Percentiles rank a stretch among this genome's conserved stretches.
These are phyloP conservation scores for Hyppa rectilinea DNA, from an alignment of 2,888 invertebrate genomes.

Conservation along the genomic window DNA sequence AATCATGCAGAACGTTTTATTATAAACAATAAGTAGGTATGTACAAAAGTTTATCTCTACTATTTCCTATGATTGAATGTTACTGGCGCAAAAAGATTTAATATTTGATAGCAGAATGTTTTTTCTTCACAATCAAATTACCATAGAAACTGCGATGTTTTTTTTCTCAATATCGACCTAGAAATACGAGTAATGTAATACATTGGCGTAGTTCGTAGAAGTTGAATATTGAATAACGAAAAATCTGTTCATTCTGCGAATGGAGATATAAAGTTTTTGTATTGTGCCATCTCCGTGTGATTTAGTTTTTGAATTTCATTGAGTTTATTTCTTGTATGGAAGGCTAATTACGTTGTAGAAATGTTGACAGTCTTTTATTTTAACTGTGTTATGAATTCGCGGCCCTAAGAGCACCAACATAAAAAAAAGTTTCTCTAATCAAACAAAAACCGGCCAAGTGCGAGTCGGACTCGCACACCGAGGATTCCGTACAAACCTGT, in stretches of 20 bases:
- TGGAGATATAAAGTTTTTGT: slow-evolving; percentile 7
- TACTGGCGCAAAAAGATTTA: slow-evolving; percentile 53
- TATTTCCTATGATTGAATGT: slow-evolving; percentile 46
- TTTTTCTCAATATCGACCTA: slow-evolving; percentile 25
- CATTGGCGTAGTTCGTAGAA: slow-evolving; percentile 1
- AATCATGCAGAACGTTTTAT: slow-evolving; percentile 27
- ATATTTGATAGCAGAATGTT: slow-evolving; percentile 36
- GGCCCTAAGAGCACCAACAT: too few species aligned
- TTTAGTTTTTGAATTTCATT: slow-evolving; percentile 3
- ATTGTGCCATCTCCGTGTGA: not conserved
- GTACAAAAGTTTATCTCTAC: slow-evolving; percentile 32
- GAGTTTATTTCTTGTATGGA: not conserved
- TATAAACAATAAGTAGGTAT: slow-evolving; percentile 6
- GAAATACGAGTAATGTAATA: slow-evolving; percentile 24
- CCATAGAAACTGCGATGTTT: slow-evolving; percentile 28
- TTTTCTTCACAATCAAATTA: slow-evolving; percentile 42
- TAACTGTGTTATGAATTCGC: not conserved
- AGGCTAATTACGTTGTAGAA: not conserved
- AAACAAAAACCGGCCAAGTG: too few species aligned
- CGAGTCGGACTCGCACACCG: too few species aligned
- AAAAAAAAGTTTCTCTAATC: not conserved
- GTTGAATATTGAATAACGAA: slow-evolving; percentile 10
- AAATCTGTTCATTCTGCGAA: slow-evolving; percentile 1
- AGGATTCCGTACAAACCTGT: too few species aligned
- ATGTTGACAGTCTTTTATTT: not conserved